A percentile compares a stretch with the other conserved stretches of the same genome.
Evolutionary conservation across 2,888 invertebrate species (phyloP).

Genomic region (Busseola fusca): DNA sequence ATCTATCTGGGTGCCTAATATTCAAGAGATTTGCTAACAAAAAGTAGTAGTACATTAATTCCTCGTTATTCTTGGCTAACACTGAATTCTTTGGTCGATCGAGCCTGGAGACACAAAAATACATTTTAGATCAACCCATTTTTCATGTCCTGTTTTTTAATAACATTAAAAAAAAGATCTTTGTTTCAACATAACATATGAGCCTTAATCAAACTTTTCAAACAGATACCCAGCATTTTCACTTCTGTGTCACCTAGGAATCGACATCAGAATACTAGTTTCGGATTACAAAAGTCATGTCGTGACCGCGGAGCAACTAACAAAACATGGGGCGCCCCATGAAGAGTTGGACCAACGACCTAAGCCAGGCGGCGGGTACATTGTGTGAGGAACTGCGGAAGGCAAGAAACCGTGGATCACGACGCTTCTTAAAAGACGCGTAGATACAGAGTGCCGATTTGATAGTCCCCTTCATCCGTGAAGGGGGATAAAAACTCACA

Average conservation of each 20-base stretch:
- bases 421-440: neutral
- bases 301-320: neutral
- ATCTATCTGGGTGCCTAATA: slow-evolving; percentile 37
- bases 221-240: neutral
- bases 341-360: neutral
- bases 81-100: slow-evolving; percentile 26
- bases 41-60: slow-evolving; percentile 39
- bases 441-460: neutral
- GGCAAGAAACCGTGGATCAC: neutral
- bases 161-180: neutral
- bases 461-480: neutral
- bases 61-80: slow-evolving; percentile 22
- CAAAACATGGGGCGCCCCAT: neutral
- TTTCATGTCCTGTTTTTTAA: slow-evolving; percentile 7
- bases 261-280: neutral
- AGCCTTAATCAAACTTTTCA: neutral
- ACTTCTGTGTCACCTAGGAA: neutral
- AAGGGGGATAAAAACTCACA: too few species aligned
- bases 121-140: slow-evolving; percentile 12
- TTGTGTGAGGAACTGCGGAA: neutral
- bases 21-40: slow-evolving; percentile 16
- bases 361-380: neutral
- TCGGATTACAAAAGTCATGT: neutral
- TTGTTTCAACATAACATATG: neutral
- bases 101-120: slow-evolving; percentile 21